Evolutionary conservation across 2,888 invertebrate genomes (phyloP), one percentile per base, ranked within the genome.

Genomic region (Nebria brevicollis): DNA sequence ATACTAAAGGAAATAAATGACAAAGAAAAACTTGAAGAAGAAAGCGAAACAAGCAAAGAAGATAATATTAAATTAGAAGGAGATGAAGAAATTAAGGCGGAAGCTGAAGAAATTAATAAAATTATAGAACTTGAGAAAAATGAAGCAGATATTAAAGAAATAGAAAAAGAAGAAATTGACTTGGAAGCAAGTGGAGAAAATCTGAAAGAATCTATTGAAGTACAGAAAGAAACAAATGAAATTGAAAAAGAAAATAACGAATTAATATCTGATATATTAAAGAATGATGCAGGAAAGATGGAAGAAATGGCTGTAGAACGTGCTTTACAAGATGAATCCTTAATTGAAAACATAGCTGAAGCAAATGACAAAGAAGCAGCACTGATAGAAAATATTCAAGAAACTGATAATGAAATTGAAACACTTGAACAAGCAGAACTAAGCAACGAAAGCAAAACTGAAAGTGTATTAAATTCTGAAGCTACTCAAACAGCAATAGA

Each of bases 1-100:
- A 42, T 10, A 65, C 34, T 68, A 68, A 43, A 78, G 75, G 66
- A 68, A 74, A 34, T 78, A 78, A n/a, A 25, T 65, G 65, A 74
- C n/a, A 34, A 65, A 77, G 20, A n/a, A 15, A 7, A 66, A 74
- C 8, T 10, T 6, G 43, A 43, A 43, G 13, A 66, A 66, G 66
- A n/a, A 66, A 66, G 66, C 66, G 13, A 66, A n/a, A 66, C 66
- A 66, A 66, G 2, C 13, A 41, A 25, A 66, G 41, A 10, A 11
- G 66, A 74, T 42, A 20, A 66, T 34, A 34, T 34, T 34, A 34
- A 34, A 34, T 34, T 34, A 34, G n/a, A n/a, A n/a, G 34, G 5
- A 42, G 20, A 76, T 42, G 8, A 54, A 66, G 65, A 66, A 13
- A 13, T 41, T n/a, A 6, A n/a, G 1, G 13, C 15, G 7, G 15